Base-by-base conservation (phyloP, 2,113 vertebrate species). In the Toxotes jaculatrix region DNA sequence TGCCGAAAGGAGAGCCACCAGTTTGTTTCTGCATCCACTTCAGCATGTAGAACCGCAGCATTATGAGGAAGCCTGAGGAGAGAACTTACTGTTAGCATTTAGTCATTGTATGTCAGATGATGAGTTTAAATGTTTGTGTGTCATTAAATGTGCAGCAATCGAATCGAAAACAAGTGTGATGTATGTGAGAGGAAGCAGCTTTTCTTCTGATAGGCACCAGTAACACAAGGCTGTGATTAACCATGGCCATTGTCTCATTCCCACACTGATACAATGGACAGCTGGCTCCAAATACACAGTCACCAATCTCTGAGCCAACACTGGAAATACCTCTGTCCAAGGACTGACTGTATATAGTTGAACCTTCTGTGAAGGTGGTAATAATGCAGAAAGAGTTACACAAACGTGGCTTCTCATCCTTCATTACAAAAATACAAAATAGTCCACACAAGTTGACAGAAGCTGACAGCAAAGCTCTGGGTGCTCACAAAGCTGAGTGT, bases 31-130 rank as follows among this genome's bases (percentile, higher is more conserved):
- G 73, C 74, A 95, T 91, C 79, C 84, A 77, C 81, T 93, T 87
- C 84, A 96, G 83, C 64, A 92, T 27, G 47, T 14, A 94, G 91
- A 93, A 94, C 27, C 95, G 92, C 76, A 96, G 76, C 93, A 95
- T 93, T 62, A 96, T 79, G 65, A 95, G 82, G 84, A 96, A 95
- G 0, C 95, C 95, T 96, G 92, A 47, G 17, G 49, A 21, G 19
- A 51, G 49, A 21, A 51, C 16, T 5, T 3, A 47, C 49, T 7
- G 49, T 7, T 6, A 49, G 47, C 47, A 49, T 49, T 49, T 49
- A 49, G 17, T 53, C 43, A n/a, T 1, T 53, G 17, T 53, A 2
- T 40, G 38, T 53, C 7, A 19, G 17, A 59, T 0, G 16, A 7
- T 31, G 27, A 60, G 0, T 34, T 59, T 60, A 60, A 32, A 60